phyloP scores from a whole-genome alignment of 2,888 invertebrate species.

The Himalopsyche anomala region DNA sequence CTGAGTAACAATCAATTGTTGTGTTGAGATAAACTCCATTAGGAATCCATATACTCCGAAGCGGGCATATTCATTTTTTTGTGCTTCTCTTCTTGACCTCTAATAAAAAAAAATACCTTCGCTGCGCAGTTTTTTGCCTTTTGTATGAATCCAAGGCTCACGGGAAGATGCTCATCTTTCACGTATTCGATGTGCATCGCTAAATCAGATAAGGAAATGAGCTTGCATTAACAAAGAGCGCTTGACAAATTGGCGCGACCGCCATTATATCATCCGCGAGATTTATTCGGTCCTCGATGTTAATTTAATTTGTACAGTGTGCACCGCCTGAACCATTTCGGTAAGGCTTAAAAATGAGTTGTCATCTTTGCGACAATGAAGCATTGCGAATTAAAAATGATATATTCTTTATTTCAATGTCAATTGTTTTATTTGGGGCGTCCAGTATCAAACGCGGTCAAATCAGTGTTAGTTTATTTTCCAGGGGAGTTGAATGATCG shows the following conservation, averaged over 20 bases:
- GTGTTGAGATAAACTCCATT: too few relatives aligned
- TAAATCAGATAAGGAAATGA: slow-evolving; percentile 28
- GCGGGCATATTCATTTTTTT: too few relatives aligned
- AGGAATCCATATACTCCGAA: too few relatives aligned
- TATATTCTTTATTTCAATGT: too few relatives aligned
- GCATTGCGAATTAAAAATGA: too few relatives aligned
- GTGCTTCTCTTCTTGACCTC: too few relatives aligned
- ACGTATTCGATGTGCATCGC: slow-evolving; percentile 4
- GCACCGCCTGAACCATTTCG: not conserved
- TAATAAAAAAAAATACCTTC: not conserved
- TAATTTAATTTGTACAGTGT: not conserved
- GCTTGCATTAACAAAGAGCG: not conserved
- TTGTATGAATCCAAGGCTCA: not conserved
- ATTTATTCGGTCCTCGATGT: slow-evolving; percentile 10
- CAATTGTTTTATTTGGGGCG: too few relatives aligned
- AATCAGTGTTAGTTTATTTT: too few relatives aligned
- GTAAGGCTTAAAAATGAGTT: not conserved
- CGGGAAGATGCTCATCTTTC: slow-evolving; percentile 2
- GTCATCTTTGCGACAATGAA: slow-evolving; percentile 13
- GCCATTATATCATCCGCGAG: slow-evolving; percentile 38
- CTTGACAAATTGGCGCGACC: slow-evolving; percentile 20
- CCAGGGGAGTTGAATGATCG: too few relatives aligned
- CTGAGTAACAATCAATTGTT: too few relatives aligned
- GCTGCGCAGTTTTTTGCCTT: not conserved
- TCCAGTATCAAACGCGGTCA: too few relatives aligned